These are phyloP conservation scores for Agrilus biguttatus DNA, from an alignment of 2,888 invertebrate species.

Conservation along the genomic window DNA sequence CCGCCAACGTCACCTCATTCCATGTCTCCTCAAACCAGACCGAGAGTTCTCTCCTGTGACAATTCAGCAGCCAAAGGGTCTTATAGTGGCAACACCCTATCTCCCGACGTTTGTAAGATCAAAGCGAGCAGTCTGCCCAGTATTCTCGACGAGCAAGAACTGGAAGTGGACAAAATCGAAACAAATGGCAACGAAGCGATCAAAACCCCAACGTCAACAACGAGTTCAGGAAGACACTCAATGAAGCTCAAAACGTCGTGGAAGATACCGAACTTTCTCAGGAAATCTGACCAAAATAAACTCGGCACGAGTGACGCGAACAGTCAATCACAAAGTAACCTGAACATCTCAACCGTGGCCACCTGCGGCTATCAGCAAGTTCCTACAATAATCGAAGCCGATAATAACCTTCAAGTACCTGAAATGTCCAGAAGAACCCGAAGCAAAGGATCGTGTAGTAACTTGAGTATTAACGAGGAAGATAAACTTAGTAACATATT, in stretches of 20 bases:
- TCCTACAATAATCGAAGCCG: constrained; percentile 36
- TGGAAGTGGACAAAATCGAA: constrained; percentile 29
- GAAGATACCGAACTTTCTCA: constrained; percentile 54
- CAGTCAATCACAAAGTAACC: constrained; percentile 3
- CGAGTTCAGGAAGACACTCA: constrained; percentile 38
- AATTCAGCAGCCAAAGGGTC: constrained; percentile 19
- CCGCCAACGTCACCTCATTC: constrained; percentile 35
- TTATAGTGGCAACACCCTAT: constrained; percentile 39
- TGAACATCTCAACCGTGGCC: constrained; percentile 10
- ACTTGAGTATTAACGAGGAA: constrained; percentile 10
- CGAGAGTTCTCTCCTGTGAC: constrained; percentile 28
- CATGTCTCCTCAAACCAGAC: constrained; percentile 25
- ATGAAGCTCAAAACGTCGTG: constrained; percentile 44
- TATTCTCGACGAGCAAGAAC: constrained; percentile 58
- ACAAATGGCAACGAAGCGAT: constrained; percentile 35
- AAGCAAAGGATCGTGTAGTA: constrained; percentile 5
- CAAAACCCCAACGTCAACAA: constrained; percentile 53
- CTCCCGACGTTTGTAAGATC: constrained; percentile 45
- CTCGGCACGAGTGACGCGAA: constrained; percentile 22
- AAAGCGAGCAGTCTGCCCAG: constrained; percentile 71
- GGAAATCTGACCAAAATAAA: constrained; percentile 39
- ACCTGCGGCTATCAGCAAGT: constrained; percentile 46
- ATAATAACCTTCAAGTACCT: constrained; percentile 3
- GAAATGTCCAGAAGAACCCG: constrained; percentile 1
- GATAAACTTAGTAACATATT: constrained; percentile 9